Base-by-base conservation (phyloP, 2,888 invertebrate species). In the Amorpha juglandis region DNA sequence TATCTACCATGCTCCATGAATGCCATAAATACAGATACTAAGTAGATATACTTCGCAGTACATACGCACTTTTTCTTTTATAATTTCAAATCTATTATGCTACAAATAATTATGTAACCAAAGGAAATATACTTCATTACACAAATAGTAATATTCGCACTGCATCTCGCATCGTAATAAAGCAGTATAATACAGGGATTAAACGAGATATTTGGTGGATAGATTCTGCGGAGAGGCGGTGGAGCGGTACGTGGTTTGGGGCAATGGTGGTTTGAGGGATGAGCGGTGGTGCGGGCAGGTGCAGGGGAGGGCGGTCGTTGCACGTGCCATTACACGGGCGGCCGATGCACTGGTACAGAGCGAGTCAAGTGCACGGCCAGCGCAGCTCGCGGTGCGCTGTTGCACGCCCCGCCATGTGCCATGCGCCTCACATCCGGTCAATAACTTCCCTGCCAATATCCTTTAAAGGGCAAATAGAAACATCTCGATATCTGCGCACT, bases 321-420 rank as follows among this genome's bases (percentile, higher is more conserved):
- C 77, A 77, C 79, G 80, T 81, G 85, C 69, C 74, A 67, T 67
- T 70, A 72, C 80, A 72, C 81, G 78, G 74, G 82, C 86, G 90
- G 88, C 74, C 89, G 87, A 90, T 90, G 91, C 91, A 91, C 90
- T 84, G 84, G 70, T 70, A 68, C 73, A 70, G 68, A 70, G 79
- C 82, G 83, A 91, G 92, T 88, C 89, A 91, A 90, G 90, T 93
- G 91, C 89, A 94, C 74, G 90, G 91, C 86, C 86, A 87, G 82
- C 70, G 76, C 81, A 63, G 68, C 70, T 76, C 72, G 71, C 71
- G 71, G 64, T 87, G 88, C 87, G 86, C 86, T 90, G 83, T 80
- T 87, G 84, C 87, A 81, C 78, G 83, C 76, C 77, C 81, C 78
- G 89, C 80, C 85, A 81, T 84, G 87, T 85, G 90, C 80, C 88